Conservation (phyloP, 2,113 vertebrate genomes). For the Hoplias malabaricus region DNA sequence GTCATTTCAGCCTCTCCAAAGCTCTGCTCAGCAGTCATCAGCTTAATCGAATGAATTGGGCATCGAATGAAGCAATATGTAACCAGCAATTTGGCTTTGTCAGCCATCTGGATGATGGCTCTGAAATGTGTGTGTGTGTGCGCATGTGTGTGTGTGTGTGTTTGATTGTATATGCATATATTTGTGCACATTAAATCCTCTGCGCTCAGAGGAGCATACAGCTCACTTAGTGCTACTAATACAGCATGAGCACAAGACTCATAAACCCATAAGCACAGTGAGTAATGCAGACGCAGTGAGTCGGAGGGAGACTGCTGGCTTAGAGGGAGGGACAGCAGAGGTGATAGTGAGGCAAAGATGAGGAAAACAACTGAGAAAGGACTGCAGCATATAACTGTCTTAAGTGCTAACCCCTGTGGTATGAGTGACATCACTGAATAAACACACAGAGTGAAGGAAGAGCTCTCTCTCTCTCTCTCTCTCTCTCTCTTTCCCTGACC, state of each 20-base stretch:
- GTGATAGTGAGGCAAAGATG: background rate
- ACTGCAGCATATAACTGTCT: slow-evolving; percentile 26
- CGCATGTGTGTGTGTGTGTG: slow-evolving; percentile 1
- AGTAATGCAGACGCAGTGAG: background rate
- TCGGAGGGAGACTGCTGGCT: background rate
- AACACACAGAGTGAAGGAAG: slow-evolving; percentile 45
- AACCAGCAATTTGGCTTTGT: slow-evolving; percentile 44
- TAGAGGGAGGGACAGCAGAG: slow-evolving; percentile 3
- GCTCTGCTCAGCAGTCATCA: slow-evolving; percentile 44
- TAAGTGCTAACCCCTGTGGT: slow-evolving; percentile 43
- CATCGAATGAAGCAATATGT: slow-evolving; percentile 42
- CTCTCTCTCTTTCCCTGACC: background rate
- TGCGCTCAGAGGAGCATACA: background rate
- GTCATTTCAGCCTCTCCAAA: slow-evolving; percentile 36
- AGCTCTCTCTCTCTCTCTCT: slow-evolving; percentile 6
- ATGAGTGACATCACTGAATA: slow-evolving; percentile 55
- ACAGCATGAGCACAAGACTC: background rate
- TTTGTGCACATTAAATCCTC: background rate
- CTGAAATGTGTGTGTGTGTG: slow-evolving; percentile 10
- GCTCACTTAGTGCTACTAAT: background rate
- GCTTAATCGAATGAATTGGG: slow-evolving; percentile 44
- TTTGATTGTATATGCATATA: background rate
- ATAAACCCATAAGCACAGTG: background rate
- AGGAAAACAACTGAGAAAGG: slow-evolving; percentile 13
- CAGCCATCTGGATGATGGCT: slow-evolving; percentile 33